Conservation (phyloP, 2,888 invertebrate genomes). For the Dynastes maya region DNA sequence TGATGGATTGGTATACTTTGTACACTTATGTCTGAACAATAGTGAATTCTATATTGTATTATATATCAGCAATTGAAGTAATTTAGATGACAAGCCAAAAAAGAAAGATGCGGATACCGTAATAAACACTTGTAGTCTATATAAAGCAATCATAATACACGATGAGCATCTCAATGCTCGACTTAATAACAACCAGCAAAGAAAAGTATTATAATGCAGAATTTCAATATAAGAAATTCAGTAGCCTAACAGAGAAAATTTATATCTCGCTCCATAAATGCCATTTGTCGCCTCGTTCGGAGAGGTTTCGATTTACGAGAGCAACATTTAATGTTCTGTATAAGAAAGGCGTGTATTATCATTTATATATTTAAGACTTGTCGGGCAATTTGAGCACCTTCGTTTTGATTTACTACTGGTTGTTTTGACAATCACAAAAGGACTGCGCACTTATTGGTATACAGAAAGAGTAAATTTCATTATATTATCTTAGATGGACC, state of each 20-base stretch:
- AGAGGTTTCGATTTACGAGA: slow-evolving; percentile 49
- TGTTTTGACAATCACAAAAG: slow-evolving; percentile 4
- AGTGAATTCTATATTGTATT: too few species aligned
- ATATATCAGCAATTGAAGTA: too few species aligned
- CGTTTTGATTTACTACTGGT: slow-evolving; percentile 39
- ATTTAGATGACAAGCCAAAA: too few species aligned
- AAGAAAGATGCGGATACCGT: too few species aligned
- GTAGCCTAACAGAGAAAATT: slow-evolving; percentile 42
- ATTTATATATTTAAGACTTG: slow-evolving; percentile 43
- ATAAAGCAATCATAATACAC: too few species aligned
- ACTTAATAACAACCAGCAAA: too few species aligned
- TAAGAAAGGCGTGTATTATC: slow-evolving; percentile 28
- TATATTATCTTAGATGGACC: neutral
- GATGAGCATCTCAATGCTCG: too few species aligned
- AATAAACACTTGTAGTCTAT: too few species aligned
- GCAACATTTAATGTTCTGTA: slow-evolving; percentile 42
- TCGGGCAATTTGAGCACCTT: slow-evolving; percentile 26
- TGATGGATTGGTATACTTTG: too few species aligned
- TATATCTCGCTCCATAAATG: slow-evolving; percentile 52
- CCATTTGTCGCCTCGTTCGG: slow-evolving; percentile 53
- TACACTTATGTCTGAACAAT: too few species aligned
- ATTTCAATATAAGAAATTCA: slow-evolving; percentile 20
- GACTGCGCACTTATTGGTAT: neutral
- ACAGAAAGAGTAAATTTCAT: neutral
- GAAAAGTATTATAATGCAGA: too few species aligned